Conservation (phyloP, 2,113 vertebrate genomes). For the Neodontobutis hainanensis region DNA sequence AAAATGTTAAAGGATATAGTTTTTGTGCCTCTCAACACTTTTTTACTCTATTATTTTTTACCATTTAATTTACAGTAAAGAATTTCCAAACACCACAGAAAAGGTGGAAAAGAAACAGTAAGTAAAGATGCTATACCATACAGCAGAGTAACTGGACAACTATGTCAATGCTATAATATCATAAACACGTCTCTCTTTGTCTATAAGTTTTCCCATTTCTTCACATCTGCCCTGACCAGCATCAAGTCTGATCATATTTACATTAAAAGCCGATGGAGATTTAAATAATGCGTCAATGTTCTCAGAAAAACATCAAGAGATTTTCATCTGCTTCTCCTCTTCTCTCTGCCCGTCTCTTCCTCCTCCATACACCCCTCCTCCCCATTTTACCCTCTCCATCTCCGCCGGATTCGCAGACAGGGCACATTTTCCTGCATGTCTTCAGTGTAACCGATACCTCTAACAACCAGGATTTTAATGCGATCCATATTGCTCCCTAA, state of each 20-base stretch:
- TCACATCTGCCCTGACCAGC: slow-evolving; percentile 78
- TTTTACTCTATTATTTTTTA: no score
- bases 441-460: slow-evolving; percentile 78
- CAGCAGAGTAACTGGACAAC: slow-evolving; percentile 30
- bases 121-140: no score
- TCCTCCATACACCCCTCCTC: slow-evolving; percentile 56
- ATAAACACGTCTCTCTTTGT: slow-evolving; percentile 17
- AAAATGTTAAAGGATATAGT: no score
- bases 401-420: slow-evolving; percentile 83
- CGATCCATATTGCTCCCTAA: slow-evolving; percentile 78
- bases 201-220: slow-evolving; percentile 64
- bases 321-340: slow-evolving; percentile 79
- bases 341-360: slow-evolving; percentile 83
- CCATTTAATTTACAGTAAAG: no score
- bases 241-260: slow-evolving; percentile 90
- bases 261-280: slow-evolving; percentile 91
- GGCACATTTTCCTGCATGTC: slow-evolving; percentile 92
- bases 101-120: no score
- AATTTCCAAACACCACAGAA: no score
- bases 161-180: slow-evolving; percentile 16
- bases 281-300: slow-evolving; percentile 94
- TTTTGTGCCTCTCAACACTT: no score
- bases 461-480: slow-evolving; percentile 81
- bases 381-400: slow-evolving; percentile 89
- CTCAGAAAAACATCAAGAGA: slow-evolving; percentile 87